Conservation (phyloP, 2,888 invertebrate genomes). For the Cataglyphis cursor region DNA sequence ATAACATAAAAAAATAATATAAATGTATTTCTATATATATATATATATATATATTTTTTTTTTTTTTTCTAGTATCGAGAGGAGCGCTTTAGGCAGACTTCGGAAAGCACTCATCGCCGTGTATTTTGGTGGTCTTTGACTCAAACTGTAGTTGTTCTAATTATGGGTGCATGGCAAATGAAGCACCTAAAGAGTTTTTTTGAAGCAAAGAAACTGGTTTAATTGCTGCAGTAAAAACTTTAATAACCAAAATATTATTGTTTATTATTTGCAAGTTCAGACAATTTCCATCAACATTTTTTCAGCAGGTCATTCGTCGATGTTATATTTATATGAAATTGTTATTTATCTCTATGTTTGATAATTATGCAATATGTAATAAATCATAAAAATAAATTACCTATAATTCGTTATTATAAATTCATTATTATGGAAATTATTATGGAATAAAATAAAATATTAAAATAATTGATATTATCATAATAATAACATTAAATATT, state of each 20-base stretch:
- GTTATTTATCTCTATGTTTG: neutral
- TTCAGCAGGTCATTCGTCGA: neutral
- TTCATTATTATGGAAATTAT: neutral
- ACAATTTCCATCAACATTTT: neutral
- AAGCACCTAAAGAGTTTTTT: slow-evolving; percentile 99
- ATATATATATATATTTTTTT: neutral
- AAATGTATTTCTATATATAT: neutral
- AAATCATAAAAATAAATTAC: slow-evolving; percentile 10
- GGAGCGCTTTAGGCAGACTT: slow-evolving; percentile 98
- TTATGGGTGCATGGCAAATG: slow-evolving; percentile 99
- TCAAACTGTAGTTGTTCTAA: slow-evolving; percentile 95
- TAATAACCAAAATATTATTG: neutral
- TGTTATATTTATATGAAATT: neutral
- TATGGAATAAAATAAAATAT: neutral
- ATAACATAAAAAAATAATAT: slow-evolving; percentile 80
- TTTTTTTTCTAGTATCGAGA: slow-evolving; percentile 94
- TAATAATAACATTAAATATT: slow-evolving; percentile 6
- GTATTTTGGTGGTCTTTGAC: slow-evolving; percentile 99
- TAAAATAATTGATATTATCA: slow-evolving; percentile 2
- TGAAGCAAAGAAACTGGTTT: slow-evolving; percentile 99
- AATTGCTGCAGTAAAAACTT: slow-evolving; percentile 81
- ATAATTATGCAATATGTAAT: neutral
- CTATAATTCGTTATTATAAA: neutral
- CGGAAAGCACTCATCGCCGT: slow-evolving; percentile 98
- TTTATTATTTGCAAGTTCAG: neutral